Evolutionary conservation across 2,797 vertebrate genomes (phyloP).

Genomic region (Natrix natrix): DNA sequence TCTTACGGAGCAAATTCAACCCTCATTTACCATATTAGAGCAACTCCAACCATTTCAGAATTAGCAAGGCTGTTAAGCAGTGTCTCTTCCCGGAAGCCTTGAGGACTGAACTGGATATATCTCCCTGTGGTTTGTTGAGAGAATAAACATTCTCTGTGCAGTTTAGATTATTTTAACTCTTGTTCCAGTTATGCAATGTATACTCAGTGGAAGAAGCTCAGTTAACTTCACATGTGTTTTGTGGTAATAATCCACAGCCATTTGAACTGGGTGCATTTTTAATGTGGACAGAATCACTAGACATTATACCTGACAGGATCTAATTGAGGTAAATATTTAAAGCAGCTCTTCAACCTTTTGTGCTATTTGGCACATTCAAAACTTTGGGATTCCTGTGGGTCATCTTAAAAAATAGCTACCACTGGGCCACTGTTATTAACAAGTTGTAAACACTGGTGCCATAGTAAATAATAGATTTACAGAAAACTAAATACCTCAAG

Average conservation of each 20-base stretch:
- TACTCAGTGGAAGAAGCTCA: background rate
- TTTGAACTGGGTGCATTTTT: constrained; percentile 5
- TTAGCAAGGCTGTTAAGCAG: background rate
- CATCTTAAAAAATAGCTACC: background rate
- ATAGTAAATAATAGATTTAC: background rate
- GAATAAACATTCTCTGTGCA: background rate
- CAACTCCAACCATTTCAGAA: background rate
- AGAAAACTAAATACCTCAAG: background rate
- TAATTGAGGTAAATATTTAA: background rate
- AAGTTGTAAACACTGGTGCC: background rate
- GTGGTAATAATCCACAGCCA: background rate
- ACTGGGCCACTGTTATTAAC: background rate
- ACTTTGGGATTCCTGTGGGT: background rate
- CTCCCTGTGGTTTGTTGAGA: background rate
- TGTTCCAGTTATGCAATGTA: background rate
- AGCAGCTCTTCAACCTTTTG: background rate
- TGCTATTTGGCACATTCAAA: background rate
- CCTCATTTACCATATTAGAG: background rate
- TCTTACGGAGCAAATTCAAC: background rate
- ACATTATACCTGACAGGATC: background rate
- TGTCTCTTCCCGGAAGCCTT: background rate
- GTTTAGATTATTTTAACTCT: background rate
- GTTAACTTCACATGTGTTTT: background rate
- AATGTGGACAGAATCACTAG: background rate
- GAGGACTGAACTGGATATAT: background rate